A percentile compares a stretch with the other conserved stretches of the same genome.
phyloP scores from a whole-genome alignment of 1,140 invertebrate genomes.

The Dendrolimus punctatus region DNA sequence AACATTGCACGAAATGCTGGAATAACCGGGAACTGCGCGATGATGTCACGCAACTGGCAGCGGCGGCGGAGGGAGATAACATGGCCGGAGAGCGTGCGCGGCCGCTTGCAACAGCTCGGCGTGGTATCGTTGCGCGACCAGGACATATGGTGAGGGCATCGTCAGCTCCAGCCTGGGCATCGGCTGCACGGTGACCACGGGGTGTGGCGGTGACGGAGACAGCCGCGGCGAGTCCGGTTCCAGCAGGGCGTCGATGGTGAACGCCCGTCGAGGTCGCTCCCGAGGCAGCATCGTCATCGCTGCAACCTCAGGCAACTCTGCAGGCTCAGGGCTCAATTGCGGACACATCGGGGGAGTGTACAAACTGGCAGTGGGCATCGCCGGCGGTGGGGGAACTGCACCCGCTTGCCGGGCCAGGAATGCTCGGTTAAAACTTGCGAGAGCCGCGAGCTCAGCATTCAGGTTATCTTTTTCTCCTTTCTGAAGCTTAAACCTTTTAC shows the following conservation, averaged over 20 bases:
- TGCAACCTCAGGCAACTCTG: constrained; percentile 41
- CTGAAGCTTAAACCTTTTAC: constrained; percentile 77
- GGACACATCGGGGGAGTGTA: constrained; percentile 43
- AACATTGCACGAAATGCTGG: constrained; percentile 62
- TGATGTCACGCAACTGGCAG: constrained; percentile 62
- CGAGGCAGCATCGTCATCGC: constrained; percentile 35
- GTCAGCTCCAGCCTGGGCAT: constrained; percentile 35
- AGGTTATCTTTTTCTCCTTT: constrained; percentile 75
- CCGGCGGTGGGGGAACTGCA: constrained; percentile 49
- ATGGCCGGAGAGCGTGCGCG: constrained; percentile 53
- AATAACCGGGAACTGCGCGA: constrained; percentile 26
- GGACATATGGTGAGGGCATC: constrained; percentile 43
- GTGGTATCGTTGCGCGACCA: constrained; percentile 52
- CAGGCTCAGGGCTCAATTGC: constrained; percentile 58
- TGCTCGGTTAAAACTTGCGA: constrained; percentile 82
- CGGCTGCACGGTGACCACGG: constrained; percentile 19
- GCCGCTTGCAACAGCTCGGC: constrained; percentile 55
- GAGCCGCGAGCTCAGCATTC: constrained; percentile 76
- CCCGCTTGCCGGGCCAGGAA: constrained; percentile 68
- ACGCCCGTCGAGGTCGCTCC: constrained; percentile 76
- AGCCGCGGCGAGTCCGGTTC: constrained; percentile 46
- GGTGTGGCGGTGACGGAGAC: constrained; percentile 34
- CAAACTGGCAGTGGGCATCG: constrained; percentile 34
- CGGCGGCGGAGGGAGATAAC: constrained; percentile 55
- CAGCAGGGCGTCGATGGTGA: constrained; percentile 83